Percentiles rank a stretch among this genome's conserved stretches.
These are phyloP conservation scores for Zaprionus tsacasi DNA, from an alignment of 1,140 invertebrate species.

Conservation along the genomic window DNA sequence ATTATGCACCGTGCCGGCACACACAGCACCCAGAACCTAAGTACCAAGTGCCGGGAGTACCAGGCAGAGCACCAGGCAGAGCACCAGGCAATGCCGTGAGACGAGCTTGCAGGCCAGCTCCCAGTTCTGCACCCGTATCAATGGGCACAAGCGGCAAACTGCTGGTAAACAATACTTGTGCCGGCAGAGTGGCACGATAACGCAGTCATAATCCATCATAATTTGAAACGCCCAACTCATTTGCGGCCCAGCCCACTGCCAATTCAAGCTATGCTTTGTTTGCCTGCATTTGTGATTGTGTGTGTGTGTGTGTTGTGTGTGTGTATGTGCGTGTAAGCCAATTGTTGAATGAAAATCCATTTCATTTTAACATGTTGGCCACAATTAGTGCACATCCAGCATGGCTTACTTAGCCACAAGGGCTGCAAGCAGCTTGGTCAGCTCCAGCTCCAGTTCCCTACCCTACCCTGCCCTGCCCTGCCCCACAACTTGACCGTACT, in stretches of 20 bases:
- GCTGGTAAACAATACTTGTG: slow-evolving; percentile 39
- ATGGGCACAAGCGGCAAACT: slow-evolving; percentile 33
- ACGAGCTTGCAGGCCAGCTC: background rate
- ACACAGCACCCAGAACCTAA: slow-evolving; percentile 41
- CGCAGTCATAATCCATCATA: slow-evolving; percentile 75
- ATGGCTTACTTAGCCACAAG: slow-evolving; percentile 53
- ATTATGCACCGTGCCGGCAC: slow-evolving; percentile 59
- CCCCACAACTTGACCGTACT: background rate
- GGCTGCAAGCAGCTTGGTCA: slow-evolving; percentile 3
- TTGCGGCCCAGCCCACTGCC: slow-evolving; percentile 35
- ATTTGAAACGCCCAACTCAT: slow-evolving; percentile 64
- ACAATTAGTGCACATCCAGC: slow-evolving; percentile 79
- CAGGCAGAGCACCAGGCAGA: background rate
- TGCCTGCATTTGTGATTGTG: slow-evolving; percentile 3
- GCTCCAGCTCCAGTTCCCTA: background rate
- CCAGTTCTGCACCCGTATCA: slow-evolving; percentile 19
- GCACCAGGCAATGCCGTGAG: too few relatives aligned
- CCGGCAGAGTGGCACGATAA: slow-evolving; percentile 30
- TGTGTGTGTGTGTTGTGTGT: too few relatives aligned
- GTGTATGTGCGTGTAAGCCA: slow-evolving; percentile 49
- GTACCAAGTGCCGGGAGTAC: background rate
- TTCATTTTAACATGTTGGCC: slow-evolving; percentile 82
- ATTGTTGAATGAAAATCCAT: slow-evolving; percentile 83
- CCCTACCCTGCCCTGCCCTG: background rate
- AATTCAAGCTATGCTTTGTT: slow-evolving; percentile 32